Percentiles rank a stretch among this genome's conserved stretches.
These are phyloP conservation scores for Caenorhabditis auriculariae DNA, from an alignment of 2,888 invertebrate species.

Conservation along the genomic window DNA sequence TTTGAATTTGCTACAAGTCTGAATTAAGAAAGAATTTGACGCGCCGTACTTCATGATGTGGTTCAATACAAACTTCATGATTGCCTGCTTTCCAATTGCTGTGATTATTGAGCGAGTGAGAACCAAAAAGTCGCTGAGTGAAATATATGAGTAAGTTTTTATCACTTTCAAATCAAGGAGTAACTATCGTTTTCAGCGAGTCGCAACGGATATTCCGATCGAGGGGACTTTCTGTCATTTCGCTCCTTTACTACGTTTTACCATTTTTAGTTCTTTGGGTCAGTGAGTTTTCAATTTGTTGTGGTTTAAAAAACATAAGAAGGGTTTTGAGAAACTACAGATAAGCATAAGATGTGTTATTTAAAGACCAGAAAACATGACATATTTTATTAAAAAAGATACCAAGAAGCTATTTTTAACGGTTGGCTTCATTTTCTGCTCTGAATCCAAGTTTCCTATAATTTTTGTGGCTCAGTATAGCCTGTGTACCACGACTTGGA, in stretches of 20 bases:
- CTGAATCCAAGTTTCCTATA: too few relatives aligned
- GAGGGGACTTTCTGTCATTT: slow-evolving; percentile 4
- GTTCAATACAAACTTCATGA: slow-evolving; percentile 60
- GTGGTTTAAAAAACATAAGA: too few relatives aligned
- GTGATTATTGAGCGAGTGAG: slow-evolving; percentile 29
- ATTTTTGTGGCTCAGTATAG: too few relatives aligned
- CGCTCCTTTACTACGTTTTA: slow-evolving; percentile 26
- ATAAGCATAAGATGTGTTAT: too few relatives aligned
- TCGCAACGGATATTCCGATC: slow-evolving; percentile 33
- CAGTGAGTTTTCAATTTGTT: too few relatives aligned
- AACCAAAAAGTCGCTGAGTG: slow-evolving; percentile 9
- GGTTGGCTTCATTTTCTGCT: too few relatives aligned
- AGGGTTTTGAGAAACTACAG: too few relatives aligned
- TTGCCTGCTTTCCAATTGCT: slow-evolving; percentile 55
- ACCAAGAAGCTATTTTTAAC: too few relatives aligned
- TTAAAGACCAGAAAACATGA: too few relatives aligned
- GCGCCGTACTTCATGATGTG: slow-evolving; percentile 61
- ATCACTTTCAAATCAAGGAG: background rate
- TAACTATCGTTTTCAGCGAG: slow-evolving; percentile 9
- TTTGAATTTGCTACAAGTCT: background rate
- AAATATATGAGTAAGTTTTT: slow-evolving; percentile 12
- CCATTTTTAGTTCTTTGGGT: slow-evolving; percentile 50
- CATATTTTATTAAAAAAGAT: too few relatives aligned
- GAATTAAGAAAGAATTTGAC: slow-evolving; percentile 45
- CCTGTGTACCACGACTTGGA: too few relatives aligned